phyloP scores from a whole-genome alignment of 1,140 invertebrate genomes.

The Ceratina japonica region DNA sequence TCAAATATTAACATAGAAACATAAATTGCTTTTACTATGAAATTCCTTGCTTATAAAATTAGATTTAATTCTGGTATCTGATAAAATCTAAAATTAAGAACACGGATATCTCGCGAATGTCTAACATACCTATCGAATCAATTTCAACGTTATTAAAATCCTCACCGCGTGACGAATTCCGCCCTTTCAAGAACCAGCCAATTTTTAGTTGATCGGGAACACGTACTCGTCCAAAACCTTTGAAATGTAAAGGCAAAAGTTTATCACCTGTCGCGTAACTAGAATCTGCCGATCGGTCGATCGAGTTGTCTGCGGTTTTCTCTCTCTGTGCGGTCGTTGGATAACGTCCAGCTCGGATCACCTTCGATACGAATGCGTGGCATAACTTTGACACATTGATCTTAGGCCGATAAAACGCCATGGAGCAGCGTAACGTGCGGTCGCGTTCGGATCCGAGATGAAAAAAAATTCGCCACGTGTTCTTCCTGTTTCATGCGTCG shows the following conservation, averaged over 20 bases:
- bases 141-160: no score
- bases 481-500: conserved; percentile 41
- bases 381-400: conserved; percentile 64
- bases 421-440: conserved; percentile 47
- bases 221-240: background rate
- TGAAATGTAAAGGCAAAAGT: conserved; percentile 24
- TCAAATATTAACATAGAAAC: no score
- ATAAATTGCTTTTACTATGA: no score
- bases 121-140: no score
- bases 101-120: no score
- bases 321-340: conserved; percentile 34
- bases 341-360: conserved; percentile 43
- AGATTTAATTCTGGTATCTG: no score
- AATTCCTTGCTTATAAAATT: no score
- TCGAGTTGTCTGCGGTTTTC: conserved; percentile 61
- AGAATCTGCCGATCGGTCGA: conserved; percentile 53
- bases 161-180: no score
- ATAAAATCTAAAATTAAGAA: no score
- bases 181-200: background rate
- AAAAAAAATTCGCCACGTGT: conserved; percentile 9
- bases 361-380: conserved; percentile 45
- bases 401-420: conserved; percentile 47
- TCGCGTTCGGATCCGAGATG: conserved; percentile 9
- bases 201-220: background rate
- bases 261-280: conserved; percentile 54